Conservation (phyloP, 2,888 invertebrate species). For the Phengaris arion region DNA sequence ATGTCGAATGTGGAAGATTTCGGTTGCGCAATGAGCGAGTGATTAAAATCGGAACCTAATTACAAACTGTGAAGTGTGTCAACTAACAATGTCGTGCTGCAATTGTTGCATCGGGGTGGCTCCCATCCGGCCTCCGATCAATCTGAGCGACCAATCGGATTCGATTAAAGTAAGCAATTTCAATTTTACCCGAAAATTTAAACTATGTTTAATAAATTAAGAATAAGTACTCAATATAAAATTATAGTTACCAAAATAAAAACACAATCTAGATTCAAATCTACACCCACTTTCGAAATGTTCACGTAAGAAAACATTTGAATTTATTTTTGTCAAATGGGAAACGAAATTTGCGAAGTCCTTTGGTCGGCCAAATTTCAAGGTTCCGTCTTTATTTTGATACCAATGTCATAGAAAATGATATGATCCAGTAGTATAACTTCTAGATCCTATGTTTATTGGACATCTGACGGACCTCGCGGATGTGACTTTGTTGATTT, state of each 20-base stretch:
- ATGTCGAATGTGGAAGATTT: constrained; percentile 38
- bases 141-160: constrained; percentile 85
- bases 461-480: constrained; percentile 14
- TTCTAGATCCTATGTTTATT: neutral
- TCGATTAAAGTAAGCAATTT: constrained; percentile 84
- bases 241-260: neutral
- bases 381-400: neutral
- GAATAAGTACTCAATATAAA: neutral
- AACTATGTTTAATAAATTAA: neutral
- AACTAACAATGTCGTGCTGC: constrained; percentile 80
- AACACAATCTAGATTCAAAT: neutral
- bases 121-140: constrained; percentile 88
- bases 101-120: constrained; percentile 83
- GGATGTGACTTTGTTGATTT: constrained; percentile 27
- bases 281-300: neutral
- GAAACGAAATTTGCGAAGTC: neutral
- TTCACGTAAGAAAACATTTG: neutral
- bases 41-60: constrained; percentile 46
- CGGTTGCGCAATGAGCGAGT: constrained; percentile 61
- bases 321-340: constrained; percentile 1
- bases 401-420: neutral
- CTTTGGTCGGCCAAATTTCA: neutral
- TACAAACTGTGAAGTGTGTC: constrained; percentile 53
- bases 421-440: neutral
- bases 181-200: neutral